Evolutionary conservation across 2,797 vertebrate species (phyloP).

Genomic region (Melanotaenia nigrans): DNA sequence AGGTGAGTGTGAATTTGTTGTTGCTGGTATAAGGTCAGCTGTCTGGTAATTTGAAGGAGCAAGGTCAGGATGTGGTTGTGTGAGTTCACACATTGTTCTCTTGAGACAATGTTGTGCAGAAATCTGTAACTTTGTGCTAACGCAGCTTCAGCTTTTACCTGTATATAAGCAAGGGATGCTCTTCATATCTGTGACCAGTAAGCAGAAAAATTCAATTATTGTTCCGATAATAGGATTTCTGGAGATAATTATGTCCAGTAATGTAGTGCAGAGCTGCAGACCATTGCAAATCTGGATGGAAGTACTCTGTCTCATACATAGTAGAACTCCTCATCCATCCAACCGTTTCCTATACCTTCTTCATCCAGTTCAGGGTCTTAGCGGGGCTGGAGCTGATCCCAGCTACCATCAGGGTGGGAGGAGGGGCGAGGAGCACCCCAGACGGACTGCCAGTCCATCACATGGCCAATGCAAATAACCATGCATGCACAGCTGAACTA

Average conservation of each 20-base stretch:
- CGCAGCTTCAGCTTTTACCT: not conserved
- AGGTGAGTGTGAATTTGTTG: slow-evolving; percentile 23
- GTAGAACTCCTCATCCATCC: not conserved
- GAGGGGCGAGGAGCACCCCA: too few species aligned
- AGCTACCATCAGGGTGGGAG: too few species aligned
- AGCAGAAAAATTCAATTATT: not conserved
- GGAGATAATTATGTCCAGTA: not conserved
- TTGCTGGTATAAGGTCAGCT: slow-evolving; percentile 48
- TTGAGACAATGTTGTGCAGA: not conserved
- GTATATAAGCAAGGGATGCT: not conserved
- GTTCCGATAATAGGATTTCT: not conserved
- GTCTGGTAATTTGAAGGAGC: slow-evolving; percentile 24
- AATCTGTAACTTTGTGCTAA: too few species aligned
- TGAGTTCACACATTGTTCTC: not conserved
- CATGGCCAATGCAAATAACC: too few species aligned
- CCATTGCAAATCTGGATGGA: not conserved
- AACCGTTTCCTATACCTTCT: too few species aligned
- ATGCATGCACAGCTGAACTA: too few species aligned
- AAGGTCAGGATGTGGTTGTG: not conserved
- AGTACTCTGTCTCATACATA: not conserved
- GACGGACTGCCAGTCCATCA: too few species aligned
- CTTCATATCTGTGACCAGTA: not conserved
- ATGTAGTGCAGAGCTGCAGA: not conserved
- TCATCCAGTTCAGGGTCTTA: too few species aligned
- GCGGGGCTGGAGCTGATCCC: too few species aligned